Base-by-base conservation (phyloP, 2,797 vertebrate species). In the Sebastiscus albofasciatus region DNA sequence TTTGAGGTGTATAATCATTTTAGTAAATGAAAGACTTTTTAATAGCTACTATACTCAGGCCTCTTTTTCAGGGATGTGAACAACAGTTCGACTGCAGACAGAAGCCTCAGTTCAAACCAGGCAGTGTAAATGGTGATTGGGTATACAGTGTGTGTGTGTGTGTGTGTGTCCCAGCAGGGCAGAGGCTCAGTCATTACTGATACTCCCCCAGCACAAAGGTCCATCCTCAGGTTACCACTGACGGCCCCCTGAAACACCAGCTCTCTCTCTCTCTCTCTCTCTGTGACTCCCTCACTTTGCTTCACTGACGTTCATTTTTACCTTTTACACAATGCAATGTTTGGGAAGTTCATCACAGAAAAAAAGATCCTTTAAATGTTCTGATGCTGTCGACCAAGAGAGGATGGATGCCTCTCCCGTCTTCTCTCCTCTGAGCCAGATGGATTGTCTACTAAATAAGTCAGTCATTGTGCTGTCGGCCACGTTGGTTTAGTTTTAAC, bases 171-270 rank as follows among this genome's bases (percentile, higher is more conserved):
- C 77, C 29, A 71, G 83, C 29, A 71, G 83, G 84, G 86, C 85
- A 82, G 86, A 72, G 86, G 85, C 89, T 89, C 91, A 90, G 90
- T 93, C 92, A 90, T 90, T 68, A 92, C 85, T 90, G 93, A 96
- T 96, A 96, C 95, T 95, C 95, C 95, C 95, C 74, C 24, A 87
- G 95, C 90, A 82, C 88, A 79, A 75, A 83, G 83, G 66, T 79
- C 87, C 81, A 59, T 94, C 93, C 94, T 96, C 94, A 92, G 93
- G 92, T 95, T 95, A 90, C 95, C 87, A 81, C 88, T 85, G 87
- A 85, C 86, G 79, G 81, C 75, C 86, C 90, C 85, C 67, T 79
- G 33, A 91, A 95, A 94, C 93, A 86, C 54, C 87, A 83, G 59
- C 83, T 46, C 81, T 81, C 80, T 34, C 54, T 46, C 83, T 83